Percentiles rank a stretch among this genome's conserved stretches.
These are phyloP conservation scores for Pelosia muscerda DNA, from an alignment of 2,888 invertebrate species.

Conservation along the genomic window DNA sequence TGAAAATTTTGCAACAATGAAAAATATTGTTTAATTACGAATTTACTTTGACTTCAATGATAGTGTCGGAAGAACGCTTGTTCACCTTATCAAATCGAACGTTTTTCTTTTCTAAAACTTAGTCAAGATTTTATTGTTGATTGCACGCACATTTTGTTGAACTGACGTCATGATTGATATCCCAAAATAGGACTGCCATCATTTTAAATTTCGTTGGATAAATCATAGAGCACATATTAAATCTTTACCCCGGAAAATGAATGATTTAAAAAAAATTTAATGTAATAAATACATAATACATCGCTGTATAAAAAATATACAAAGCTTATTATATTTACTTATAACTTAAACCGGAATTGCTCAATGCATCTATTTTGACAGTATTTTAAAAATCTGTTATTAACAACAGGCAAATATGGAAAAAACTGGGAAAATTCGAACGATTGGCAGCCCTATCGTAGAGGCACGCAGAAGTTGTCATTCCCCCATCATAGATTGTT, in stretches of 20 bases:
- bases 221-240: no score
- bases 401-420: background rate
- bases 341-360: background rate
- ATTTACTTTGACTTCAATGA: background rate
- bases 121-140: conserved; percentile 41
- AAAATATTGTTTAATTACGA: background rate
- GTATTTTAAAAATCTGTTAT: no score
- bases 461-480: conserved; percentile 52
- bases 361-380: no score
- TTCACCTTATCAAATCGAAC: background rate
- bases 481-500: conserved; percentile 54
- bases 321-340: background rate
- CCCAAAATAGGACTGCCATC: conserved; percentile 28
- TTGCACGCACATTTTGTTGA: conserved; percentile 44
- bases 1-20: background rate
- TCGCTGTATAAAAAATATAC: background rate
- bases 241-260: background rate
- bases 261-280: background rate
- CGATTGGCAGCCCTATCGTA: background rate
- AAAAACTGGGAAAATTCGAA: background rate
- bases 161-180: conserved; percentile 56
- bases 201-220: background rate
- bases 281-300: background rate
- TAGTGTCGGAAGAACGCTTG: background rate
- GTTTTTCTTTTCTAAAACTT: conserved; percentile 19